These are phyloP conservation scores for Drosophila nigrodunni DNA, from an alignment of 1,140 invertebrate species.

Conservation along the genomic window DNA sequence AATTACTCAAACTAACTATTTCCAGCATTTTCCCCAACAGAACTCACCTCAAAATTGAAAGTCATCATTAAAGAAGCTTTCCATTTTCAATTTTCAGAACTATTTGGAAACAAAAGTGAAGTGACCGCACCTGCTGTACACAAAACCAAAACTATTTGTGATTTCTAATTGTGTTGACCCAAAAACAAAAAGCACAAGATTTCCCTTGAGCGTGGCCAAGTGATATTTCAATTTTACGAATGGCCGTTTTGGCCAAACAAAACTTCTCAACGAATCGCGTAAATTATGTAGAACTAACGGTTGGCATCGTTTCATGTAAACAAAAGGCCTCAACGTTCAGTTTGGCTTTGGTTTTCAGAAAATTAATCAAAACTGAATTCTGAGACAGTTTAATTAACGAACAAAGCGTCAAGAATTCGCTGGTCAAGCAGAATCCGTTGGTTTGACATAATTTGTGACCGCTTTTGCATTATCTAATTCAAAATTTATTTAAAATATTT, in stretches of 20 bases:
- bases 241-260: constrained; percentile 16
- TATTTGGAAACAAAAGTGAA: constrained; percentile 18
- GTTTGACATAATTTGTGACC: constrained; percentile 51
- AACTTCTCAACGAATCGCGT: constrained; percentile 29
- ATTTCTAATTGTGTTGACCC: constrained; percentile 44
- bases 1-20: constrained; percentile 15
- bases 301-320: constrained; percentile 51
- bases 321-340: constrained; percentile 7
- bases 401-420: constrained; percentile 45
- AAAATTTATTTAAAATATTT: constrained; percentile 32
- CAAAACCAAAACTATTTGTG: constrained; percentile 52
- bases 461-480: constrained; percentile 55
- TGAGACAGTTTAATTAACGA: constrained; percentile 61
- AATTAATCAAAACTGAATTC: constrained; percentile 44
- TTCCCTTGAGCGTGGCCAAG: constrained; percentile 38
- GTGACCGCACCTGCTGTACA: neutral
- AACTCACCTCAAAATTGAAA: constrained; percentile 59
- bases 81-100: constrained; percentile 60
- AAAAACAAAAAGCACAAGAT: constrained; percentile 35
- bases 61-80: constrained; percentile 57
- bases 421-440: constrained; percentile 34
- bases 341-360: constrained; percentile 3
- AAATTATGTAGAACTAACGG: constrained; percentile 69
- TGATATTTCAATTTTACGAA: constrained; percentile 22
- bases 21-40: constrained; percentile 18